Evolutionary conservation across 2,888 invertebrate genomes (phyloP).

Genomic region (Netelia inedita): DNA sequence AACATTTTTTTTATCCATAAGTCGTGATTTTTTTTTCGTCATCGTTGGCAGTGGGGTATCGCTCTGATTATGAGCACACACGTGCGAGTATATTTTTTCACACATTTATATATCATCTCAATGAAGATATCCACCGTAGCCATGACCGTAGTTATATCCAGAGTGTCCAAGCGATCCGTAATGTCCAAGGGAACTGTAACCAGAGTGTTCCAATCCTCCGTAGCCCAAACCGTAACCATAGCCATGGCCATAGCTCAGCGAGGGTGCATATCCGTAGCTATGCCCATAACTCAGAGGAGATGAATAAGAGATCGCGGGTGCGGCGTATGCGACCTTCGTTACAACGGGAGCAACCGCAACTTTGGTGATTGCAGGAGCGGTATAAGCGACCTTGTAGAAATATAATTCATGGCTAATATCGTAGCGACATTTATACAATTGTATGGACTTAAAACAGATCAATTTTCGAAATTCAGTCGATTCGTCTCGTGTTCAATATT

Average conservation of each 20-base stretch:
- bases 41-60: constrained; percentile 57
- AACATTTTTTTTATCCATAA: constrained; percentile 19
- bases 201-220: constrained; percentile 71
- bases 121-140: constrained; percentile 65
- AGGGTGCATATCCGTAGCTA: constrained; percentile 72
- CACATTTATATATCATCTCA: constrained; percentile 35
- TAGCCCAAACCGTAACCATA: constrained; percentile 73
- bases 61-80: constrained; percentile 54
- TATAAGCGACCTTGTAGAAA: constrained; percentile 71
- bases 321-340: constrained; percentile 75
- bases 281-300: constrained; percentile 71
- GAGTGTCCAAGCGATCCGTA: constrained; percentile 73
- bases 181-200: constrained; percentile 54
- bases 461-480: no score
- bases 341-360: constrained; percentile 73
- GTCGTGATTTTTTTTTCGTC: constrained; percentile 23
- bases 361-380: constrained; percentile 76
- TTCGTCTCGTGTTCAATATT: no score
- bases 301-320: constrained; percentile 72
- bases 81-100: constrained; percentile 34
- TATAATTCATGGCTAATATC: background rate
- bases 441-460: no score
- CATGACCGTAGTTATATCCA: constrained; percentile 70
- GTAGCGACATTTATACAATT: background rate
- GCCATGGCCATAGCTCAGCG: constrained; percentile 71